These are phyloP conservation scores for Dreissena rostriformis DNA, from an alignment of 1,140 invertebrate genomes.

Conservation along the genomic window DNA sequence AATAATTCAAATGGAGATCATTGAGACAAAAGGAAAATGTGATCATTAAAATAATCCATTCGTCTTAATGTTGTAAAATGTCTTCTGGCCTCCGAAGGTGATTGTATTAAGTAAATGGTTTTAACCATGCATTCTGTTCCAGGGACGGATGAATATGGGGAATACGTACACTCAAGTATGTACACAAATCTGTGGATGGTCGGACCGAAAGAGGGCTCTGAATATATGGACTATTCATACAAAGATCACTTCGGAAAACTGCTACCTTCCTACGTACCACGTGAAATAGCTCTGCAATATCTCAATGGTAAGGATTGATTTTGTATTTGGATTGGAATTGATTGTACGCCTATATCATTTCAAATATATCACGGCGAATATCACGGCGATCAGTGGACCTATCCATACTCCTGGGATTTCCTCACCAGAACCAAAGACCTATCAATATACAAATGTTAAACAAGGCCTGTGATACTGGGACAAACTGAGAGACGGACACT, in stretches of 20 bases:
- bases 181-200: constrained; percentile 32
- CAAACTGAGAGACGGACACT: too few relatives aligned
- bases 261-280: constrained; percentile 22
- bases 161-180: constrained; percentile 21
- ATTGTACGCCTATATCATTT: neutral
- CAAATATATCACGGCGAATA: too few relatives aligned
- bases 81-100: too few relatives aligned
- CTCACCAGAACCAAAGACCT: too few relatives aligned
- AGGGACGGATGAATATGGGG: constrained; percentile 36
- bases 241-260: constrained; percentile 42
- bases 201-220: constrained; percentile 32
- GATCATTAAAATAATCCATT: too few relatives aligned
- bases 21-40: too few relatives aligned
- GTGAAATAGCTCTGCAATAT: neutral
- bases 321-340: neutral
- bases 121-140: neutral
- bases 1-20: too few relatives aligned
- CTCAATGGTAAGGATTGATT: neutral
- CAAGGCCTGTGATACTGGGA: too few relatives aligned
- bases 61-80: too few relatives aligned
- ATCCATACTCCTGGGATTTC: too few relatives aligned
- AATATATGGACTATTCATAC: constrained; percentile 45
- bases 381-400: too few relatives aligned
- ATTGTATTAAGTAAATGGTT: neutral
- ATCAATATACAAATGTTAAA: too few relatives aligned